phyloP scores from a whole-genome alignment of 1,140 invertebrate genomes.

The Rhopalosiphum maidis region DNA sequence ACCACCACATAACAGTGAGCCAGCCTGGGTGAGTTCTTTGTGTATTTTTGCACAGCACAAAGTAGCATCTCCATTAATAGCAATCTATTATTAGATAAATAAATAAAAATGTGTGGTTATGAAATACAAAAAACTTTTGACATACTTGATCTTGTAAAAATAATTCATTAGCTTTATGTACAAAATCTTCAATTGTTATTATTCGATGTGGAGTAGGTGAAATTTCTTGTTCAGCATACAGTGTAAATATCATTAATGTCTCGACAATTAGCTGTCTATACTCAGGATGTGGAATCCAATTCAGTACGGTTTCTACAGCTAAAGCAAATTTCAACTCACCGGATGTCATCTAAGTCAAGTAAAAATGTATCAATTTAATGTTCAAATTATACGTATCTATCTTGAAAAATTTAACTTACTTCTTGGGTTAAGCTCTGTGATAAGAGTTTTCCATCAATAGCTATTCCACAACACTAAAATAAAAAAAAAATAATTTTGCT shows the following conservation, averaged over 20 bases:
- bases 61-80: constrained; percentile 86
- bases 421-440: constrained; percentile 91
- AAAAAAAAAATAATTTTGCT: background rate
- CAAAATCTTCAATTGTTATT: constrained; percentile 91
- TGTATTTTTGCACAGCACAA: constrained; percentile 85
- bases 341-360: constrained; percentile 82
- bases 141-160: constrained; percentile 95
- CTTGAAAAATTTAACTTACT: constrained; percentile 62
- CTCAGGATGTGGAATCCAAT: constrained; percentile 96
- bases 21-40: constrained; percentile 68
- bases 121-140: constrained; percentile 9
- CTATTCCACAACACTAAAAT: constrained; percentile 83
- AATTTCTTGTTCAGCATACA: constrained; percentile 89
- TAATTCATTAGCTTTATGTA: constrained; percentile 92
- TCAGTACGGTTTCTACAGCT: constrained; percentile 96
- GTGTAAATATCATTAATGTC: constrained; percentile 92
- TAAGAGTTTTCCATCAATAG: constrained; percentile 87
- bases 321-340: constrained; percentile 98
- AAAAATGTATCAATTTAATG: background rate
- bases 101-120: background rate
- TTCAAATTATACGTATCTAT: background rate
- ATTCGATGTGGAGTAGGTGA: constrained; percentile 76
- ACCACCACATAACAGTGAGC: constrained; percentile 83
- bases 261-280: constrained; percentile 98
- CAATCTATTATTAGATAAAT: constrained; percentile 70